These are phyloP conservation scores for Acleris cristana DNA, from an alignment of 2,888 invertebrate species.

Conservation along the genomic window DNA sequence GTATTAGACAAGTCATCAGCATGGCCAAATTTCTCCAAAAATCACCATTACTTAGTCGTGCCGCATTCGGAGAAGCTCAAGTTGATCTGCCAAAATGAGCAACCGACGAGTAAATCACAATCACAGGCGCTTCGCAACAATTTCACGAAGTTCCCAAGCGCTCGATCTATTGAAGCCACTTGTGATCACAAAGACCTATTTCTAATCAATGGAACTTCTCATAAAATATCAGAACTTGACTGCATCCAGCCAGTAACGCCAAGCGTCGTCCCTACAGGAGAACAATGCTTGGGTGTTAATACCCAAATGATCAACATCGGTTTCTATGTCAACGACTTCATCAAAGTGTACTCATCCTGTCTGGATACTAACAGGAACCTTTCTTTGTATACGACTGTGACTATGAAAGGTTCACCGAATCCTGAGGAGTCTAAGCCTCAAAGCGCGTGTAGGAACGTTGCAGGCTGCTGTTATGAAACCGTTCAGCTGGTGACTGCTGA, in stretches of 20 bases:
- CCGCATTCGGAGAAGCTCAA: slow-evolving; percentile 18
- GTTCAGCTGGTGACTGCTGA: slow-evolving; percentile 42
- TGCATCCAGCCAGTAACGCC: slow-evolving; percentile 3
- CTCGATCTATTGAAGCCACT: slow-evolving; percentile 9
- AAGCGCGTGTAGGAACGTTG: slow-evolving; percentile 43
- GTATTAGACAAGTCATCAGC: slow-evolving; percentile 6
- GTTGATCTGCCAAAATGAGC: slow-evolving; percentile 17
- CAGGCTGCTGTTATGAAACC: slow-evolving; percentile 43
- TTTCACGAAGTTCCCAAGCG: slow-evolving; percentile 15
- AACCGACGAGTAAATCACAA: background rate
- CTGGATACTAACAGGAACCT: slow-evolving; percentile 17
- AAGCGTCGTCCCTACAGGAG: background rate
- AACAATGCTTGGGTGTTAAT: slow-evolving; percentile 14
- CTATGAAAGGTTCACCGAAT: background rate
- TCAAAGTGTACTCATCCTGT: slow-evolving; percentile 22
- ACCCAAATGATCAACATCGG: slow-evolving; percentile 14
- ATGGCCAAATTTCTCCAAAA: background rate
- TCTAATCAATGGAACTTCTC: slow-evolving; percentile 4
- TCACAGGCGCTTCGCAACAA: background rate
- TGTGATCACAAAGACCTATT: slow-evolving; percentile 27
- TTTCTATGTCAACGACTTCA: slow-evolving; percentile 19
- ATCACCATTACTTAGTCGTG: slow-evolving; percentile 4
- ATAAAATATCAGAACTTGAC: slow-evolving; percentile 20
- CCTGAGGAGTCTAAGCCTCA: slow-evolving; percentile 39
- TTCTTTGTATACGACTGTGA: slow-evolving; percentile 22